These are phyloP conservation scores for Aradophagus sp. DNA, from an alignment of 1,140 invertebrate species.

Conservation along the genomic window DNA sequence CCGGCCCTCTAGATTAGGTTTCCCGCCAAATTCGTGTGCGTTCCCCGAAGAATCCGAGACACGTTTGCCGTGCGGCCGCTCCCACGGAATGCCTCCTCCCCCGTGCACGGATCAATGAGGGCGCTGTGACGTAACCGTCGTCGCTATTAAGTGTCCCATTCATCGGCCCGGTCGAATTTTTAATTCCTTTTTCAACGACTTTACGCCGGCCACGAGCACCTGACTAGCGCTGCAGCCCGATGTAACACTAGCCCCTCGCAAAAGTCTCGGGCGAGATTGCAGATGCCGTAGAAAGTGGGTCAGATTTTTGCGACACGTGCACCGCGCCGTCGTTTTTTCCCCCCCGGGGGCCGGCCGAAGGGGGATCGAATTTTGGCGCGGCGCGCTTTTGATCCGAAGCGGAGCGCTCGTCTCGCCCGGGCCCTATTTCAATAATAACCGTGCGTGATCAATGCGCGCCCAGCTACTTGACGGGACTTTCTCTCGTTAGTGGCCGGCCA, in stretches of 20 bases:
- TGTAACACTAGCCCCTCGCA: constrained; percentile 46
- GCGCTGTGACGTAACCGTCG: constrained; percentile 15
- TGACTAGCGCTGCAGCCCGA: constrained; percentile 28
- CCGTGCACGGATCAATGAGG: constrained; percentile 17
- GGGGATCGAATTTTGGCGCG: constrained; percentile 14
- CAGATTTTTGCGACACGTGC: constrained; percentile 38
- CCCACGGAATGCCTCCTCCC: constrained; percentile 4
- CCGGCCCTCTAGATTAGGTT: constrained; percentile 12
- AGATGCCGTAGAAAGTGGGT: constrained; percentile 47
- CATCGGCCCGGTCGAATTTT: constrained; percentile 9
- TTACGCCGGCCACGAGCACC: not conserved
- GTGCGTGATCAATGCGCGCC: constrained; percentile 9
- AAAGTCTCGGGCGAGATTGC: constrained; percentile 35
- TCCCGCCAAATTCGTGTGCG: constrained; percentile 16
- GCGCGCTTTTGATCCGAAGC: constrained; percentile 25
- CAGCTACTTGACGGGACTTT: constrained; percentile 49
- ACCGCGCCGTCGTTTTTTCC: not conserved
- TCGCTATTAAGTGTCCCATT: constrained; percentile 42
- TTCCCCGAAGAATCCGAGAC: constrained; percentile 12
- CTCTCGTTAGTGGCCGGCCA: constrained; percentile 37
- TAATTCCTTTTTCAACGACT: too few species aligned
- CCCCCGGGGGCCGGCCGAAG: not conserved
- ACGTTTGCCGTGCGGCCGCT: constrained; percentile 15
- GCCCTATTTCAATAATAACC: too few species aligned
- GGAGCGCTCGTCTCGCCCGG: constrained; percentile 3